Evolutionary conservation across 2,113 vertebrate genomes (phyloP).

Genomic region (Pelecanus crispus): DNA sequence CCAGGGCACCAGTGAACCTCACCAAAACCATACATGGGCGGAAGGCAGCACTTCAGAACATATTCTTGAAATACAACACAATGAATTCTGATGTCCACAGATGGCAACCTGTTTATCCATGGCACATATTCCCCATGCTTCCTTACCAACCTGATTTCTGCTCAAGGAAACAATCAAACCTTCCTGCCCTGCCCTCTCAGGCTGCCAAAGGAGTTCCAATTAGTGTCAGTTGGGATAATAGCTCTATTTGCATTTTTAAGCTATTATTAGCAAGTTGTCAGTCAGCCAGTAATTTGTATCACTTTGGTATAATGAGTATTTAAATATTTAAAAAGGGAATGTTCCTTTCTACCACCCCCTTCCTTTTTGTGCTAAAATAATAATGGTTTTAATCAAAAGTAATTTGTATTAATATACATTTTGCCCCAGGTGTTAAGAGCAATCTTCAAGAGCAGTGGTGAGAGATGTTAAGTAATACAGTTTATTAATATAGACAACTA

Average conservation of each 20-base stretch:
- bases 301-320: constrained; percentile 41
- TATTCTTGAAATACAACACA: not conserved
- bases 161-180: constrained; percentile 41
- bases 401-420: constrained; percentile 56
- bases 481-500: constrained; percentile 10
- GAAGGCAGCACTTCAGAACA: not conserved
- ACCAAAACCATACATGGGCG: not conserved
- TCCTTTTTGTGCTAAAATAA: constrained; percentile 59
- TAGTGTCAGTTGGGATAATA: constrained; percentile 55
- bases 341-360: constrained; percentile 43
- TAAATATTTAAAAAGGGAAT: constrained; percentile 51
- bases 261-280: constrained; percentile 61
- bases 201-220: constrained; percentile 51
- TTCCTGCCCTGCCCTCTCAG: constrained; percentile 49
- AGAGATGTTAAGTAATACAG: not conserved
- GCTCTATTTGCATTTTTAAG: constrained; percentile 52
- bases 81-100: not conserved
- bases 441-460: not conserved
- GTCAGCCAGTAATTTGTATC: constrained; percentile 60
- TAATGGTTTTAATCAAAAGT: constrained; percentile 60
- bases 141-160: not conserved
- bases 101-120: not conserved
- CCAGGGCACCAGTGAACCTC: not conserved
- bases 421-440: constrained; percentile 51
- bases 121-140: not conserved